Evolutionary conservation across 2,797 vertebrate genomes (phyloP), one percentile per base, ranked within the genome.

Genomic region (Steatocranus sp.): DNA sequence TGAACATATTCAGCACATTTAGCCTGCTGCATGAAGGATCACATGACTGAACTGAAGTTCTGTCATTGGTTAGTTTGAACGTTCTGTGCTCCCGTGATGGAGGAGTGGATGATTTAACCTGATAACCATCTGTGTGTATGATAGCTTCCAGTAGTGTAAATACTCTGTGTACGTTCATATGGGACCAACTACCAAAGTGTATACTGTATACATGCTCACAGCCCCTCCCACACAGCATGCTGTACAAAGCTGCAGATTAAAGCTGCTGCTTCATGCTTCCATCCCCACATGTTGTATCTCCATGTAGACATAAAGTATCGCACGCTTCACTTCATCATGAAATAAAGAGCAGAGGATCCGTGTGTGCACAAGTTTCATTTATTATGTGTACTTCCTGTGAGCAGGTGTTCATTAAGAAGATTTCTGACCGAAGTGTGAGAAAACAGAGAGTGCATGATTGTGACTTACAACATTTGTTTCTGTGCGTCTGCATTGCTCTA

Each of bases 11-110:
- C 51, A 48, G 9, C 32, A 41, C 8, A 17, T 74, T 58, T 25
- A 53, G 34, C 76, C 36, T 82, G 38, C 23, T 83, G 87, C 84
- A 89, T 87, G 84, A 88, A 74, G 18, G 12, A 49, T 83, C 77
- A 30, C 38, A 32, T 25, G 79, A 68, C 51, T 38, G 23, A 36
- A 23, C 17, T 25, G 11, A 27, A 43, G 14, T 49, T 58, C 51
- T 75, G 38, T 48, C 73, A 17, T 18, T 46, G 66, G 38, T 70
- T 11, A 27, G 23, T 70, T 70, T 41, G 38, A 27, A 27, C 38
- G 7, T 48, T 30, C 25, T 12, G 43, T 73, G 68, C 27, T 73
- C 41, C 23, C 6, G 25, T 27, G 6, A 6, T n/a, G 30, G 58
- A 18, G 41, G 43, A 48, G 54, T 76, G 34, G 38, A 41, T 53